Conservation (phyloP, 2,888 invertebrate species). For the Drosophila borborema region DNA sequence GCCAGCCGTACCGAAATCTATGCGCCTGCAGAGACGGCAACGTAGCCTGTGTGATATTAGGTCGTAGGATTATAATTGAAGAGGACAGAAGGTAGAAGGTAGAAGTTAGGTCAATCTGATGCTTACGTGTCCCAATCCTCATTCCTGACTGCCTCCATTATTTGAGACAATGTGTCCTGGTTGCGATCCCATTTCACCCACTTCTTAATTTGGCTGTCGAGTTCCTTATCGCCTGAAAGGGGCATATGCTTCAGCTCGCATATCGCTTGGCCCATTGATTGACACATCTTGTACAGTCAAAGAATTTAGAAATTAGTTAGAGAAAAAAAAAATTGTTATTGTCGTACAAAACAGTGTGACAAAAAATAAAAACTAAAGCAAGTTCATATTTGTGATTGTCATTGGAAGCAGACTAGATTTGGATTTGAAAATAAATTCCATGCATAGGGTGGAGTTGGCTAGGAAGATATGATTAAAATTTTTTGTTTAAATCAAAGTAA, state of each 20-base stretch:
- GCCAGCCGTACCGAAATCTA: conserved; percentile 97
- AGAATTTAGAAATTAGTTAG: conserved; percentile 25
- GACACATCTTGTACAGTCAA: conserved; percentile 34
- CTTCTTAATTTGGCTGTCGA: conserved; percentile 89
- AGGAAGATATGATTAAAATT: not conserved
- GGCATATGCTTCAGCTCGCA: conserved; percentile 59
- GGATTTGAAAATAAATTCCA: conserved; percentile 7
- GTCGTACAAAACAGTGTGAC: conserved; percentile 18
- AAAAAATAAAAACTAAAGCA: conserved; percentile 19
- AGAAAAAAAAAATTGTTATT: not conserved
- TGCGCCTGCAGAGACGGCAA: conserved; percentile 89
- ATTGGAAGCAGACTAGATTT: not conserved
- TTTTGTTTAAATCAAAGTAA: not conserved
- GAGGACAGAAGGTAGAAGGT: no score
- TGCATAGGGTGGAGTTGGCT: not conserved
- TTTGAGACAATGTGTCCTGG: conserved; percentile 88
- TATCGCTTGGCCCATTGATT: conserved; percentile 47
- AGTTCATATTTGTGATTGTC: not conserved
- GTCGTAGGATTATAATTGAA: not conserved
- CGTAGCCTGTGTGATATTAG: conserved; percentile 83
- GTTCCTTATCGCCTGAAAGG: conserved; percentile 82
- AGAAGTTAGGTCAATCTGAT: not conserved
- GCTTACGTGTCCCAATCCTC: conserved; percentile 85
- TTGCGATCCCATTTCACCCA: conserved; percentile 93
- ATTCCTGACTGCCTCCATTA: conserved; percentile 87